A percentile compares a stretch with the other conserved stretches of the same genome.
These are phyloP conservation scores for Sebastes steindachneri DNA, from an alignment of 2,797 vertebrate species.

Conservation along the genomic window DNA sequence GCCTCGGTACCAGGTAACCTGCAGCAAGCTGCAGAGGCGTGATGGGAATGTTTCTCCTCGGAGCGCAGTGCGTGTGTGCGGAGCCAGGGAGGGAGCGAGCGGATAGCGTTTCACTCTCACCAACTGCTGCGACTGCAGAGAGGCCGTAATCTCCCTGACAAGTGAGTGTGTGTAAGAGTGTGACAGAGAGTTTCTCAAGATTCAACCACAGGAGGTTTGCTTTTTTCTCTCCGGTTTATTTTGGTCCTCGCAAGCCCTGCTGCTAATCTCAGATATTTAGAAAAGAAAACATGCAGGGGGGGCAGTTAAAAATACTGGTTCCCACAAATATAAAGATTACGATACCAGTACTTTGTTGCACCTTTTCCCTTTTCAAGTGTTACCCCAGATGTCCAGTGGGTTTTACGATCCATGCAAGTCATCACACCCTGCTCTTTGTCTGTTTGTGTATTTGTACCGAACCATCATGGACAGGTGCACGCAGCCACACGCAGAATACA, in stretches of 20 bases:
- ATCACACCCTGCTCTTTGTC: no score
- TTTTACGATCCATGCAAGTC: no score
- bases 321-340: background rate
- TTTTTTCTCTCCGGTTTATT: background rate
- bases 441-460: no score
- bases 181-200: constrained; percentile 12
- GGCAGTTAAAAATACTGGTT: background rate
- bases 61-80: background rate
- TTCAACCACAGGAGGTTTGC: constrained; percentile 6
- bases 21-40: constrained; percentile 51
- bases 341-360: background rate
- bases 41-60: constrained; percentile 46
- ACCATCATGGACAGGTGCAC: no score
- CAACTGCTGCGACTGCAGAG: background rate
- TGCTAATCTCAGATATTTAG: background rate
- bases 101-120: constrained; percentile 21
- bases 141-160: constrained; percentile 28
- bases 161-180: constrained; percentile 4
- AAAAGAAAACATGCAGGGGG: background rate
- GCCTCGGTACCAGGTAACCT: constrained; percentile 52
- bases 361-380: background rate
- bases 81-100: background rate
- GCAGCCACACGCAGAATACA: no score
- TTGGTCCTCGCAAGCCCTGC: background rate
- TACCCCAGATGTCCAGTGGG: background rate